A percentile compares a stretch with the other conserved stretches of the same genome.
phyloP scores from a whole-genome alignment of 2,113 vertebrate species.

The Circaetus cinerascens region DNA sequence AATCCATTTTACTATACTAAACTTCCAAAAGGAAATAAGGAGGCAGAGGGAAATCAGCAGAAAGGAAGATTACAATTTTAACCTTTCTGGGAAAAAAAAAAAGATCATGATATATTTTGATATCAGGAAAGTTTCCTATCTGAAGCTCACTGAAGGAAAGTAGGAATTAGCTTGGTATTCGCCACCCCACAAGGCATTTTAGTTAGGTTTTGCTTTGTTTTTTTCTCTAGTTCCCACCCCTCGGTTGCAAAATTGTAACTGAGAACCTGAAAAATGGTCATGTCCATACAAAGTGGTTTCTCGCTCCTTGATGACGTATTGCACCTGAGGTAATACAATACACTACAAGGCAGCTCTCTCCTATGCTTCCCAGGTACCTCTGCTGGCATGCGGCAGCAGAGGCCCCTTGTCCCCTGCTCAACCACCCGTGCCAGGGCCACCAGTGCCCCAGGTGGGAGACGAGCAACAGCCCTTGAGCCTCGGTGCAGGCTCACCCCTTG shows the following conservation, averaged over 20 bases:
- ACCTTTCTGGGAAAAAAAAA: not conserved
- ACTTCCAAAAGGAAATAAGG: not conserved
- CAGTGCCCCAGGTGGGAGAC: not conserved
- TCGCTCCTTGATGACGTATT: not conserved
- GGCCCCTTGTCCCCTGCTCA: not conserved
- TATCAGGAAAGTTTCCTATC: not conserved
- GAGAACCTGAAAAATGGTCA: not conserved
- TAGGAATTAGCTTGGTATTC: not conserved
- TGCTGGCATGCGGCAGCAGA: not conserved
- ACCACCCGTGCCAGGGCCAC: not conserved
- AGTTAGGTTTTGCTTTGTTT: not conserved
- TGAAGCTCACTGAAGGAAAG: not conserved
- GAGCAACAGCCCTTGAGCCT: not conserved
- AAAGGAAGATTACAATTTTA: not conserved
- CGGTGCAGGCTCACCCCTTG: not conserved
- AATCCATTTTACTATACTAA: not conserved
- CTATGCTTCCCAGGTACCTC: rapidly evolving
- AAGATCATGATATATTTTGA: not conserved
- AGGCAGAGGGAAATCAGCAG: not conserved
- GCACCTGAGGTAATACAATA: too few relatives aligned
- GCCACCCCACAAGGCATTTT: not conserved
- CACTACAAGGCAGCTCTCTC: not conserved
- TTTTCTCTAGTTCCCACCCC: not conserved
- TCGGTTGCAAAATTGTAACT: not conserved
- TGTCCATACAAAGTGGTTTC: not conserved